Conservation (phyloP, 2,888 invertebrate genomes). For the Phyto melanocephala region DNA sequence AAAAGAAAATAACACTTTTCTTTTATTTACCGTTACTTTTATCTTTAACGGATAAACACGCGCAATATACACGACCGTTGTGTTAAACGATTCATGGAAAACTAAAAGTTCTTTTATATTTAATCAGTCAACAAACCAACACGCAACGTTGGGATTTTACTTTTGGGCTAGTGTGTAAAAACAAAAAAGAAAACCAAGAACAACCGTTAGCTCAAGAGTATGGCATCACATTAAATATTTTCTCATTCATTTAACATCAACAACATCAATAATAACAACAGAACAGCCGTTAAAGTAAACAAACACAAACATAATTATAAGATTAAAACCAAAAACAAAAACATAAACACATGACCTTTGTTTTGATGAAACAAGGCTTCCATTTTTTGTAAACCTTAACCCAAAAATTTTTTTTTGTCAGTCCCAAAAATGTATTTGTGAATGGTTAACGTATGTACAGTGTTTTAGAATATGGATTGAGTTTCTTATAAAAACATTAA, state of each 20-base stretch:
- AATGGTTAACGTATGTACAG: background rate
- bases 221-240: background rate
- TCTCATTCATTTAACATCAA: background rate
- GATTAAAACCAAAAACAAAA: background rate
- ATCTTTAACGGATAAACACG: background rate
- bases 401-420: too few relatives aligned
- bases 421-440: too few relatives aligned
- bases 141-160: background rate
- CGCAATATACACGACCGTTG: slow-evolving; percentile 16
- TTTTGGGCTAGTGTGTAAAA: background rate
- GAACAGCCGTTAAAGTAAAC: background rate
- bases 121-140: slow-evolving; percentile 8
- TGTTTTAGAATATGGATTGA: background rate
- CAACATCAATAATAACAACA: background rate
- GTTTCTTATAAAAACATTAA: too few relatives aligned
- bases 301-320: background rate
- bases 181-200: background rate
- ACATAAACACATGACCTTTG: slow-evolving; percentile 43
- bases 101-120: slow-evolving; percentile 43
- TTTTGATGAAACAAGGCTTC: slow-evolving; percentile 17
- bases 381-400: too few relatives aligned
- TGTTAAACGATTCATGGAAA: slow-evolving; percentile 49
- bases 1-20: too few relatives aligned
- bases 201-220: background rate
- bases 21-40: too few relatives aligned